phyloP scores from a whole-genome alignment of 1,140 invertebrate species.

The Drosophila kikkawai region DNA sequence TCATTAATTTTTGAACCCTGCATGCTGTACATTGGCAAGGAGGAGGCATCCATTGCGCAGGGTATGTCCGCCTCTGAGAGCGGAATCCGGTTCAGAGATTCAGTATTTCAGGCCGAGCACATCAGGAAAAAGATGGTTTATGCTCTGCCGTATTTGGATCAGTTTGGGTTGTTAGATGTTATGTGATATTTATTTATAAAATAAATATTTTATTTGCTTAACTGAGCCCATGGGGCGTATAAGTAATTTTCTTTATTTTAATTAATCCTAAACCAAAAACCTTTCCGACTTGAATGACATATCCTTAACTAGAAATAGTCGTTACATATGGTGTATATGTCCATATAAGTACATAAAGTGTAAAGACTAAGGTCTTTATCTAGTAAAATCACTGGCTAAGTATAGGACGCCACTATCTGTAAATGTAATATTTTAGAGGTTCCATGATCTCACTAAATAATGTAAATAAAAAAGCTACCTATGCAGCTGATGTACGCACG shows the following conservation, averaged over 20 bases:
- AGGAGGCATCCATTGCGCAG: constrained; percentile 61
- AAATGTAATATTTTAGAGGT: background rate
- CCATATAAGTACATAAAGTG: background rate
- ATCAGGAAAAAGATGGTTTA: constrained; percentile 42
- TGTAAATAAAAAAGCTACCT: background rate
- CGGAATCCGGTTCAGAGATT: constrained; percentile 33
- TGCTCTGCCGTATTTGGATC: constrained; percentile 59
- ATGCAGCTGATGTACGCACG: background rate
- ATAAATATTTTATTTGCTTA: constrained; percentile 10
- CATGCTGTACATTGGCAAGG: constrained; percentile 39
- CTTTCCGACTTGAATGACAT: no score
- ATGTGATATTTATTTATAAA: constrained; percentile 25
- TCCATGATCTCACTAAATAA: background rate
- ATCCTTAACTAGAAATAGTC: no score
- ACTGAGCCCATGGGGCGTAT: background rate
- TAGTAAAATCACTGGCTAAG: background rate
- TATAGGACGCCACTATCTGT: background rate
- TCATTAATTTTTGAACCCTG: constrained; percentile 50
- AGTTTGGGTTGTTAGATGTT: constrained; percentile 62
- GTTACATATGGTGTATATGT: background rate
- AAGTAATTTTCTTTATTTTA: background rate
- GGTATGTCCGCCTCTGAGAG: constrained; percentile 25
- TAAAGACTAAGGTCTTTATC: background rate
- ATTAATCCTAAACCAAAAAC: no score
- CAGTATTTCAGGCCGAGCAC: constrained; percentile 40